Evolutionary conservation across 2,888 invertebrate species (phyloP), one percentile per base, ranked within the genome.

Genomic region (Cryptocheilus praepositus): DNA sequence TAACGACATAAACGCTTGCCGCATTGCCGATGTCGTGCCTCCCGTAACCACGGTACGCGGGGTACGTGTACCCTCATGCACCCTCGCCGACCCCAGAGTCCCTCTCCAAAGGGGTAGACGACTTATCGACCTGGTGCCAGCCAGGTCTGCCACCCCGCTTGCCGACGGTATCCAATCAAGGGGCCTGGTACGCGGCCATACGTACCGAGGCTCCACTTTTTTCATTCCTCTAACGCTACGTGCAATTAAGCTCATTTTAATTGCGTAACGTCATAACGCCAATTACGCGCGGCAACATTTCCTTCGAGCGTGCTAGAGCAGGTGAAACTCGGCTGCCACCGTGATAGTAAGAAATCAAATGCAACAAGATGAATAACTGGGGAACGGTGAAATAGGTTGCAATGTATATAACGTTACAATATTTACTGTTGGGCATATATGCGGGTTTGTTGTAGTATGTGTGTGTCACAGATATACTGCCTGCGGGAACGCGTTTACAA

Each of bases 11-110:
- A 77, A 71, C 72, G 69, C 79, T 69, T 85, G 81, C 84, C 85
- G 85, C 85, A 85, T 81, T 85, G 85, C 85, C 74, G 85, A 82
- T 85, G 82, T 84, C 82, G 82, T 83, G 83, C 77, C 77, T 78
- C 70, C 69, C 74, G 74, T 73, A 81, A 80, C 81, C 71, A 70
- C 70, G 67, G 73, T 72, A 80, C 80, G 64, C 66, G 74, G 64
- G 65, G 46, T 57, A 8, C 18, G 46, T 22, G 16, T 55, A 21
- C 68, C 64, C 74, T 60, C 64, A 66, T 69, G 63, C 74, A 70
- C 74, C 70, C 65, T 74, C 71, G 60, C 58, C 71, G 69, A 62
- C 78, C 73, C 67, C 74, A 54, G 67, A 71, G 66, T 73, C 77
- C 73, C 54, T 51, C 56, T 56, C 55, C 66, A 16, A 68, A 75